phyloP scores from a whole-genome alignment of 2,888 invertebrate genomes.

The Polylopha cassiicola region DNA sequence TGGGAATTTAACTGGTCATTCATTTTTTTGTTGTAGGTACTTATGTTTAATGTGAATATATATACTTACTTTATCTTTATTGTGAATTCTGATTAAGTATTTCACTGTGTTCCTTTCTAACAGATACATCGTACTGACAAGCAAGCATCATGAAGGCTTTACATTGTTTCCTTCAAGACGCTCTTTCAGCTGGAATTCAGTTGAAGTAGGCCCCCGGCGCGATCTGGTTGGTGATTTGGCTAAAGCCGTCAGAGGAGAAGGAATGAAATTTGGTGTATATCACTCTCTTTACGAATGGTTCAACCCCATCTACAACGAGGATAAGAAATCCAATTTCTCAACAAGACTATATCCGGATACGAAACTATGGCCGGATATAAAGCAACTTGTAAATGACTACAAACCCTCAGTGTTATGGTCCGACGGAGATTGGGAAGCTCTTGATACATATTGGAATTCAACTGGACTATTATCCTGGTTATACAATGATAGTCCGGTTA shows the following conservation, averaged over 20 bases:
- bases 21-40: too few relatives aligned
- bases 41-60: too few relatives aligned
- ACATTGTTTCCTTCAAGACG: slow-evolving; percentile 89
- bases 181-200: slow-evolving; percentile 90
- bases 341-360: slow-evolving; percentile 81
- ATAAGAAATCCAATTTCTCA: slow-evolving; percentile 80
- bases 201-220: slow-evolving; percentile 85
- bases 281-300: slow-evolving; percentile 94
- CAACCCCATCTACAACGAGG: slow-evolving; percentile 86
- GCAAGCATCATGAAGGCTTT: slow-evolving; percentile 93
- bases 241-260: slow-evolving; percentile 78
- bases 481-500: slow-evolving; percentile 95
- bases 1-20: too few relatives aligned
- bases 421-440: slow-evolving; percentile 96
- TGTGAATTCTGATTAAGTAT: too few relatives aligned
- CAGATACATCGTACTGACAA: slow-evolving; percentile 90
- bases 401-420: slow-evolving; percentile 91
- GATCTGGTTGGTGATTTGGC: slow-evolving; percentile 89
- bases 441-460: slow-evolving; percentile 89
- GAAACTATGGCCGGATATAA: slow-evolving; percentile 89
- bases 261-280: slow-evolving; percentile 88
- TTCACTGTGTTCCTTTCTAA: too few relatives aligned
- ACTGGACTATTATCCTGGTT: slow-evolving; percentile 93
- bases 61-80: too few relatives aligned
- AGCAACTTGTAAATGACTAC: slow-evolving; percentile 83